phyloP scores from a whole-genome alignment of 64 coral and sea anemone genomes.

The Montipora efflorescens region DNA sequence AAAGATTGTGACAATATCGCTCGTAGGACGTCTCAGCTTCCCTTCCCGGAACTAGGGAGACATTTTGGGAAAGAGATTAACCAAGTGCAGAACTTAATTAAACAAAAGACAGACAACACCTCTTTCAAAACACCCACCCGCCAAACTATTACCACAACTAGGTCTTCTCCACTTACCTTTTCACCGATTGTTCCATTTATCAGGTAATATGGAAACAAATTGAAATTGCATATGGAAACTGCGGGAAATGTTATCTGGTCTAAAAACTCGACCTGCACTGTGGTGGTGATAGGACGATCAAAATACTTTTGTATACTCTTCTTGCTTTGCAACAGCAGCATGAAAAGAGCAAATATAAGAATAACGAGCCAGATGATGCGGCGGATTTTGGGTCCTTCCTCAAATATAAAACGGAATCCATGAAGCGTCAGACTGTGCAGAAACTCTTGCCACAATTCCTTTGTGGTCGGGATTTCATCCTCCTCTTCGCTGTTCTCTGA shows the following conservation, averaged over 20 bases:
- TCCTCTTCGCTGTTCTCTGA: conserved; percentile 29
- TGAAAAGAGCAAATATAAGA: conserved; percentile 84
- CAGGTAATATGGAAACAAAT: conserved; percentile 95
- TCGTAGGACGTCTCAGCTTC: too few relatives aligned
- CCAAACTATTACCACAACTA: neutral
- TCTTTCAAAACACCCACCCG: too few relatives aligned
- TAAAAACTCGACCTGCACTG: conserved; percentile 97
- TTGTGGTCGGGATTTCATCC: conserved; percentile 45
- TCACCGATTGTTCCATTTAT: conserved; percentile 99
- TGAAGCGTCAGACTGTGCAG: conserved; percentile 95
- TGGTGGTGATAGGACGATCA: conserved; percentile 93
- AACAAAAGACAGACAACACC: too few relatives aligned
- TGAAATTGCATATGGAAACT: conserved; percentile 98
- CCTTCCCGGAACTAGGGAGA: too few relatives aligned
- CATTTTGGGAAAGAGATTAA: too few relatives aligned
- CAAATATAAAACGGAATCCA: conserved; percentile 97
- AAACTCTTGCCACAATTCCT: conserved; percentile 93
- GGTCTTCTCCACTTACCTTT: conserved; percentile 63
- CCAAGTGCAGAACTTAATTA: too few relatives aligned
- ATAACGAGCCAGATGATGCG: conserved; percentile 88
- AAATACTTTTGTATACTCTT: conserved; percentile 97
- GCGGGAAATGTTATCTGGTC: conserved; percentile 95
- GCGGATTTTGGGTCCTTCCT: conserved; percentile 86
- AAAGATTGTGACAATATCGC: too few relatives aligned
- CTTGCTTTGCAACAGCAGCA: conserved; percentile 77